Evolutionary conservation across 2,113 vertebrate genomes (phyloP), one percentile per base, ranked within the genome.

Genomic region (Sprattus sprattus): DNA sequence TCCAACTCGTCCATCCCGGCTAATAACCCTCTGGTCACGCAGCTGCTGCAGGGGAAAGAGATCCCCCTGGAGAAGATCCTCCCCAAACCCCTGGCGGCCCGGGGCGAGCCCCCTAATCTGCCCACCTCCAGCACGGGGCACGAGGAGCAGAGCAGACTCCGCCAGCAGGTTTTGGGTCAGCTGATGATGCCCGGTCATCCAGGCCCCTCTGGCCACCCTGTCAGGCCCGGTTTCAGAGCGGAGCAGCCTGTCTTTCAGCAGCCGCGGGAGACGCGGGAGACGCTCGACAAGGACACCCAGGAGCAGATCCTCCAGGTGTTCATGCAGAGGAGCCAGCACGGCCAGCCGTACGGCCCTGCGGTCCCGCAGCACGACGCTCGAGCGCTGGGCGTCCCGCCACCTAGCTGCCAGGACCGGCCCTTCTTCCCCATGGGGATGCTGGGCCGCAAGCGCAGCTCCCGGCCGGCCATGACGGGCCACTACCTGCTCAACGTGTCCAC

Each of bases 401-500:
- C 91, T 89, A 92, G 89, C 84, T 87, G 84, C 88, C 95, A 94
- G 86, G 88, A 92, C 88, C 93, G 92, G 81, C 95, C 95, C 88
- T 95, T 95, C 46, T 95, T 96, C 60, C 89, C 94, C 78, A 91
- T 97, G 57, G 97, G 98, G 2, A 96, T 97, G 91, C 91, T 94
- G 81, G 95, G 97, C 83, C 96, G 97, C 22, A 96, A 96, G 94
- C 92, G 93, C 85, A 94, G 94, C 6, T 95, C 96, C 47, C 96
- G 94, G 90, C 98, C 98, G 6, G 98, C 98, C 2, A 98, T 99
- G 98, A 96, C 96, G 0, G 98, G 98, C 16, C 98, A 99, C 83
- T 99, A 99, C 67, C 96, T 99, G 90, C 97, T 99, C 80, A 99
- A 99, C 84, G 94, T 98, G 87, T 98, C 98, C 87, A 99, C 98